A percentile compares a stretch with the other conserved stretches of the same genome.
Conservation (phyloP, 2,797 vertebrate genomes). For the Oreortyx pictus region DNA sequence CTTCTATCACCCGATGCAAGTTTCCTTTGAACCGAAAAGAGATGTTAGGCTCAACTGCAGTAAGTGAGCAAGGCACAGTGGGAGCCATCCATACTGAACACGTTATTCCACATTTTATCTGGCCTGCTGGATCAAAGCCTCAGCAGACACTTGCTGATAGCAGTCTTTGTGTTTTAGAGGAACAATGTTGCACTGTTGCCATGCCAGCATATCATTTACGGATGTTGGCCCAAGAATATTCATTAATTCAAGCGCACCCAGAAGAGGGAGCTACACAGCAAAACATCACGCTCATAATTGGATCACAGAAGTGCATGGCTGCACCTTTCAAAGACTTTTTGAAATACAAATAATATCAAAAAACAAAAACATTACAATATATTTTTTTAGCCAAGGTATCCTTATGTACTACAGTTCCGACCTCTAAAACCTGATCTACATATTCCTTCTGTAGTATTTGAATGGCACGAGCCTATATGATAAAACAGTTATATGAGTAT, state of each 20-base stretch:
- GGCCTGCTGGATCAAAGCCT: background rate
- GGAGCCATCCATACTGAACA: background rate
- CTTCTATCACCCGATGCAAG: background rate
- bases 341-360: no score
- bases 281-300: background rate
- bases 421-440: background rate
- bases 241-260: conserved; percentile 9
- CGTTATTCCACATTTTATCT: background rate
- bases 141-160: background rate
- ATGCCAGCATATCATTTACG: background rate
- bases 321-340: background rate
- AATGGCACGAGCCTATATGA: background rate
- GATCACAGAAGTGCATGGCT: background rate
- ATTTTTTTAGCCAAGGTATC: background rate
- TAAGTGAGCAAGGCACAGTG: background rate
- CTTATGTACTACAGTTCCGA: background rate
- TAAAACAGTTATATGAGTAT: background rate
- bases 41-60: background rate
- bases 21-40: background rate
- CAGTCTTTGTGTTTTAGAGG: background rate
- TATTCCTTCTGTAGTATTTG: background rate
- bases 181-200: background rate
- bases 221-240: background rate
- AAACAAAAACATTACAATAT: background rate
- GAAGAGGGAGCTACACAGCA: conserved; percentile 61